A percentile compares a stretch with the other conserved stretches of the same genome.
Evolutionary conservation across 2,888 invertebrate species (phyloP).

Genomic region (Zaprionus obscuricornis): DNA sequence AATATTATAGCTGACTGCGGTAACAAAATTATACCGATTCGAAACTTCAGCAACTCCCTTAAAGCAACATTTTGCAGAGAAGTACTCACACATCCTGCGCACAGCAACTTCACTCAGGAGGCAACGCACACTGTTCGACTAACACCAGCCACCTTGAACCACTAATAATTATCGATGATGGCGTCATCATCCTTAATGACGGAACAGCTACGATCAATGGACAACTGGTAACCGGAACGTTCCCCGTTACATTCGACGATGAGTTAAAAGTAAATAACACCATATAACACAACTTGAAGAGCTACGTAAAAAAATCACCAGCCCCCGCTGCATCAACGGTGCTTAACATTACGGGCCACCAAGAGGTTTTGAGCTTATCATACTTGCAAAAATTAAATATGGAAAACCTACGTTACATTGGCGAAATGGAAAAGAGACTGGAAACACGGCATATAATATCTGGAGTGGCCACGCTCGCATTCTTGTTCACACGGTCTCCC

Average conservation of each 20-base stretch:
- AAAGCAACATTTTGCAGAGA: slow-evolving; percentile 32
- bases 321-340: neutral
- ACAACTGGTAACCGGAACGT: slow-evolving; percentile 21
- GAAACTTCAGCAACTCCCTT: slow-evolving; percentile 16
- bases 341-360: slow-evolving; percentile 32
- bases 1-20: slow-evolving; percentile 6
- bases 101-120: slow-evolving; percentile 5
- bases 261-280: slow-evolving; percentile 26
- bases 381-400: slow-evolving; percentile 30
- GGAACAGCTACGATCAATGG: slow-evolving; percentile 35
- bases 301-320: neutral
- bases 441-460: slow-evolving; percentile 4
- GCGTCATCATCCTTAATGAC: neutral
- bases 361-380: slow-evolving; percentile 33
- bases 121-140: slow-evolving; percentile 7
- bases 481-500: neutral
- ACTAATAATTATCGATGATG: neutral
- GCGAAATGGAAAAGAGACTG: slow-evolving; percentile 1
- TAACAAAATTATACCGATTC: too few relatives aligned
- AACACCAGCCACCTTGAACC: neutral
- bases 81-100: slow-evolving; percentile 3
- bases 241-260: slow-evolving; percentile 26
- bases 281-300: slow-evolving; percentile 4
- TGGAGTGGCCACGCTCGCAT: neutral
- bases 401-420: slow-evolving; percentile 24